Conservation (phyloP, 2,888 invertebrate species). For the Dicroscelio sp. region DNA sequence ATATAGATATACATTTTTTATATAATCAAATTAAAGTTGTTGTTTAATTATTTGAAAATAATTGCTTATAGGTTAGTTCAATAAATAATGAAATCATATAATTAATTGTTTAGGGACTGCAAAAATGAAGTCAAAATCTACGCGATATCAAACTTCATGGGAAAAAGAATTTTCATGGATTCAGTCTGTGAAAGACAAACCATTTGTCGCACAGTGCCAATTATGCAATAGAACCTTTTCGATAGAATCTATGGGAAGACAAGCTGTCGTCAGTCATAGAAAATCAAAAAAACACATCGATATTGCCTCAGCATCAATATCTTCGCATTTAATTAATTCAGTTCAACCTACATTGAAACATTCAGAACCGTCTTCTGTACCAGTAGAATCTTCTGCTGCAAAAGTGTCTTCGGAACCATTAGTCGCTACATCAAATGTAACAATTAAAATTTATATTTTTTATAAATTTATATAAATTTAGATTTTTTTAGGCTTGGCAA, state of each 20-base stretch:
- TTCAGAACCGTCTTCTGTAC: too few relatives aligned
- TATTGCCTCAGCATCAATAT: background rate
- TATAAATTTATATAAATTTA: too few relatives aligned
- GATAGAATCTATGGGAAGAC: slow-evolving; percentile 40
- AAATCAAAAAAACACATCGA: slow-evolving; percentile 40
- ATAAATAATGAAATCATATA: too few relatives aligned
- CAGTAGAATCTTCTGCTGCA: background rate
- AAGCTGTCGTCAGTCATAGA: slow-evolving; percentile 35
- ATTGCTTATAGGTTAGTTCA: too few relatives aligned
- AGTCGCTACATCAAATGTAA: background rate
- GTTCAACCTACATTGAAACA: too few relatives aligned
- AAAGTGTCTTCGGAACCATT: too few relatives aligned
- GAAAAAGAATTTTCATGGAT: slow-evolving; percentile 30
- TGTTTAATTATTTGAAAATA: too few relatives aligned
- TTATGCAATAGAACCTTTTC: slow-evolving; percentile 21
- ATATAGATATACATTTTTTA: too few relatives aligned
- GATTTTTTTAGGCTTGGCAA: too few relatives aligned
- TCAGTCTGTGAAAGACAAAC: slow-evolving; percentile 4
- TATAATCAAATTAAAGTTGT: too few relatives aligned
- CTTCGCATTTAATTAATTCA: slow-evolving; percentile 1
- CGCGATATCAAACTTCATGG: slow-evolving; percentile 23
- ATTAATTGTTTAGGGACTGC: too few relatives aligned
- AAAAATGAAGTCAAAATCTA: slow-evolving; percentile 17
- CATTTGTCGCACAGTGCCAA: background rate
- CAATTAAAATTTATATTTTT: too few relatives aligned